A percentile compares a stretch with the other conserved stretches of the same genome.
Evolutionary conservation across 2,113 vertebrate species (phyloP).

Genomic region (Paracanthobrama guichenoti): DNA sequence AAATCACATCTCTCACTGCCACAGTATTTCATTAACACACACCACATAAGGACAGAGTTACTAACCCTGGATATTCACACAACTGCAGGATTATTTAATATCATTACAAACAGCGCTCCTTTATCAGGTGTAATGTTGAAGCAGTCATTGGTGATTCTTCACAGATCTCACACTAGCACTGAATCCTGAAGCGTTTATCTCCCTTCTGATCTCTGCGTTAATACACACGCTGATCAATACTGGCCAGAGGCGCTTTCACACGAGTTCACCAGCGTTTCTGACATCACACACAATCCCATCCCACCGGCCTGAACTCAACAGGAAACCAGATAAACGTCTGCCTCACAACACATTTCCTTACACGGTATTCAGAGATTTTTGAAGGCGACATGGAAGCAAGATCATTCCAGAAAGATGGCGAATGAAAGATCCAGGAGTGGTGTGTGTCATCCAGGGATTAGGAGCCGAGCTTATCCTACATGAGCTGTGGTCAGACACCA

Average conservation of each 20-base stretch:
- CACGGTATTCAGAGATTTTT: neutral
- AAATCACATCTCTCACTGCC: no score
- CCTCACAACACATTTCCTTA: neutral
- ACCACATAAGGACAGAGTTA: neutral
- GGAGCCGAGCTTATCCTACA: slow-evolving; percentile 5
- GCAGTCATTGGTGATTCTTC: no score
- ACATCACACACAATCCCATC: neutral
- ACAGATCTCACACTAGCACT: no score
- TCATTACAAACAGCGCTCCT: no score
- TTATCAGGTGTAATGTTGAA: no score
- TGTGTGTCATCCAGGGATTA: neutral
- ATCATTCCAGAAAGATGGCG: neutral
- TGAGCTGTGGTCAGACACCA: neutral
- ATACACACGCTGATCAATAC: neutral
- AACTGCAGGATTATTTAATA: no score
- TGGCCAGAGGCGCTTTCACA: neutral
- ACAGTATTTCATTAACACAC: neutral
- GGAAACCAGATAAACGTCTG: neutral
- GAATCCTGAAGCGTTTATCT: neutral
- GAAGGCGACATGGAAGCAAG: neutral
- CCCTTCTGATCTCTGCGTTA: neutral
- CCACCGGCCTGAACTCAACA: no score
- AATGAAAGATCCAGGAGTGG: neutral
- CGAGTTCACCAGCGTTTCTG: neutral
- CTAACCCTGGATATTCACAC: neutral